A percentile compares a stretch with the other conserved stretches of the same genome.
phyloP scores from a whole-genome alignment of 2,888 invertebrate species.

The Hemicrepidius hirtus region DNA sequence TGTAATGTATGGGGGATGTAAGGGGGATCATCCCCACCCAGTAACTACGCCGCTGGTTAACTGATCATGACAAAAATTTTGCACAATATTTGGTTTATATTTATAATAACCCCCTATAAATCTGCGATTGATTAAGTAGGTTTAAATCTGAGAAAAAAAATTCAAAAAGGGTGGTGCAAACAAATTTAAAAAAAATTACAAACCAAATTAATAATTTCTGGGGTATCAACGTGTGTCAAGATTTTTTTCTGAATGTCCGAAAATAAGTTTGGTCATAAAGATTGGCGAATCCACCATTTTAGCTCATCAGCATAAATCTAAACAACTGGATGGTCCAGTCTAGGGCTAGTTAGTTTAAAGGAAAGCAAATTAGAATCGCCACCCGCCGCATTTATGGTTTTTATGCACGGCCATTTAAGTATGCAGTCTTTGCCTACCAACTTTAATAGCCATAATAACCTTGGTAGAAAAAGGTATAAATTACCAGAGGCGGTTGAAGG shows the following conservation, averaged over 20 bases:
- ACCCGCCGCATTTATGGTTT: constrained; percentile 24
- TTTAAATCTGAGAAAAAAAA: no score
- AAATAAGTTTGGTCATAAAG: not conserved
- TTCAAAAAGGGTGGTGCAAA: no score
- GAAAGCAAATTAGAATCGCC: constrained; percentile 34
- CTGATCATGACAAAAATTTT: no score
- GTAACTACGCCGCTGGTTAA: no score
- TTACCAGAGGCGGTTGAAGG: constrained; percentile 24
- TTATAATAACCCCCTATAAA: no score
- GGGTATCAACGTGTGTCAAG: no score
- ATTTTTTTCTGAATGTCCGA: not conserved
- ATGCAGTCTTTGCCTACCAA: constrained; percentile 28
- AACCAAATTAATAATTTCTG: no score
- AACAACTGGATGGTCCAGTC: constrained; percentile 8
- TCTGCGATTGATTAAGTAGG: no score
- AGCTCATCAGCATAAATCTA: constrained; percentile 26
- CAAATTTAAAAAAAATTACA: no score
- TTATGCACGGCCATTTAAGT: constrained; percentile 39
- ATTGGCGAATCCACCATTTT: constrained; percentile 10
- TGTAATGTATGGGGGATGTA: no score
- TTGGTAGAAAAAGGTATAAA: constrained; percentile 32
- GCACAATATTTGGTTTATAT: no score
- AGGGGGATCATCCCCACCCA: no score
- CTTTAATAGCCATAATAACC: constrained; percentile 31
- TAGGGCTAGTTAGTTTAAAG: constrained; percentile 3